phyloP scores from a whole-genome alignment of 2,113 vertebrate species.

The Rhinopithecus roxellana region DNA sequence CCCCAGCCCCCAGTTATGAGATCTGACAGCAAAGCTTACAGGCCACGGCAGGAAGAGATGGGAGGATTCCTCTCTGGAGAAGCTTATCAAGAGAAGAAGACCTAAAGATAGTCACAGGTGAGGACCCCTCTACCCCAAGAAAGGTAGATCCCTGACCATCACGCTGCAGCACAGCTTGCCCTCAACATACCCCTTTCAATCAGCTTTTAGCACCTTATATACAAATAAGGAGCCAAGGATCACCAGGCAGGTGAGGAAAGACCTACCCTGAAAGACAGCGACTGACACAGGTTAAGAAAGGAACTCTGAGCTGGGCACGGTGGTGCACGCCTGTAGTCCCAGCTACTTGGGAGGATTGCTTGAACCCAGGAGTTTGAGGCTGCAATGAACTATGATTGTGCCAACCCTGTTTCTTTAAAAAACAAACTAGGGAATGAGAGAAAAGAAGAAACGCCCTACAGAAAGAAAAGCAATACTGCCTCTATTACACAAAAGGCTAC shows the following conservation, averaged over 20 bases:
- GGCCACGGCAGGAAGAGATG: fast-evolving
- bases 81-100: not conserved
- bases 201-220: not conserved
- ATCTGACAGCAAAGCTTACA: not conserved
- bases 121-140: not conserved
- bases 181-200: not conserved
- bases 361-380: no score
- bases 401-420: no score
- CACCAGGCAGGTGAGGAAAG: not conserved
- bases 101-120: not conserved
- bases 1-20: not conserved
- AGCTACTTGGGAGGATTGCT: no score
- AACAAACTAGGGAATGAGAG: not conserved
- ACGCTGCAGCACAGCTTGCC: not conserved
- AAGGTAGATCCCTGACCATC: not conserved
- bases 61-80: not conserved
- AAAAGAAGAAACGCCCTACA: not conserved
- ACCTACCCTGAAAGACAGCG: not conserved
- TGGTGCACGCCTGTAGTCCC: no score
- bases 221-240: not conserved
- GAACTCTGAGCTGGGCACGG: no score
- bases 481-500: not conserved
- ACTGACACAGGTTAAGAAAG: not conserved
- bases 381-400: no score
- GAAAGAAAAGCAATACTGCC: not conserved